Evolutionary conservation across 2,797 vertebrate species (phyloP).

Genomic region (Aplochiton taeniatus): DNA sequence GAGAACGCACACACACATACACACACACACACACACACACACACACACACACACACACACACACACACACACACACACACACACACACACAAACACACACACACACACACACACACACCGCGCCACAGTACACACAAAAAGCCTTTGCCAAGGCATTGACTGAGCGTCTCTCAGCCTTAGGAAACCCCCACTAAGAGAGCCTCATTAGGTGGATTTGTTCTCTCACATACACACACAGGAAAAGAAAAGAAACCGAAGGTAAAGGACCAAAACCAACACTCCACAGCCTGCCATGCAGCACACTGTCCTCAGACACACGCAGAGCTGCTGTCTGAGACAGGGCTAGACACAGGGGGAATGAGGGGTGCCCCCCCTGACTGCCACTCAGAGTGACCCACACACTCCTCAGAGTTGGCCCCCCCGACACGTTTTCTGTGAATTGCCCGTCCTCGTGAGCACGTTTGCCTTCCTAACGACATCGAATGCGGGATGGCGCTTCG

Average conservation of each 20-base stretch:
- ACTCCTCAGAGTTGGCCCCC: no score
- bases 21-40: conserved; percentile 3
- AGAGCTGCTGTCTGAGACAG: background rate
- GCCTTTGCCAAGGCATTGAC: background rate
- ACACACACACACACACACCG: conserved; percentile 4
- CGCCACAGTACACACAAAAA: background rate
- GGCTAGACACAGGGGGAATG: background rate
- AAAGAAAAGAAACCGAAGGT: background rate
- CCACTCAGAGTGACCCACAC: background rate
- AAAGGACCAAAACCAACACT: background rate
- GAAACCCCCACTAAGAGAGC: background rate
- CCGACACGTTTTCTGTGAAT: no score
- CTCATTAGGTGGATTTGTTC: conserved; percentile 14
- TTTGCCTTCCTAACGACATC: no score
- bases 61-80: conserved; percentile 8
- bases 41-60: background rate
- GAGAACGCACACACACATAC: background rate
- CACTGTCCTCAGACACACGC: background rate
- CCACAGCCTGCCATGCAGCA: background rate
- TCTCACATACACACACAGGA: background rate
- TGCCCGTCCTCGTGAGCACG: no score
- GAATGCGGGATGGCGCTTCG: no score
- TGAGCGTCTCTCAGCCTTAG: background rate
- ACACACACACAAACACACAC: conserved; percentile 5
- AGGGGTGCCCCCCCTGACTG: background rate